These are phyloP conservation scores for Andrena praecox DNA, from an alignment of 2,888 invertebrate genomes.

Conservation along the genomic window DNA sequence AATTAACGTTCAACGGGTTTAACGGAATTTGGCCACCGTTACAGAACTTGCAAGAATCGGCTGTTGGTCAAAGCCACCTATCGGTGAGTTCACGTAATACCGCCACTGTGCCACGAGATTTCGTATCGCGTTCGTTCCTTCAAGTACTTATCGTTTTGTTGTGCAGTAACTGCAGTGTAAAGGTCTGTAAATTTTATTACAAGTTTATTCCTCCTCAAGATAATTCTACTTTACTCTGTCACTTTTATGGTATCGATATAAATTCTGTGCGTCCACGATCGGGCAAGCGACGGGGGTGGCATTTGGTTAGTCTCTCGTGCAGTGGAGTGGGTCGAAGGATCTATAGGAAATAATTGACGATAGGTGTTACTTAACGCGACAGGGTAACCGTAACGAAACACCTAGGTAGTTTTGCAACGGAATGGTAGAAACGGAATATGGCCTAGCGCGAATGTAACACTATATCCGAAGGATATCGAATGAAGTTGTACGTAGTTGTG, in stretches of 20 bases:
- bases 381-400: constrained; percentile 69
- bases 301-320: background rate
- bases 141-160: background rate
- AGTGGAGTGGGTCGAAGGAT: constrained; percentile 24
- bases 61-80: background rate
- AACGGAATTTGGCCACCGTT: background rate
- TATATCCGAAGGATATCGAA: constrained; percentile 72
- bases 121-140: background rate
- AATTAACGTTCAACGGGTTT: background rate
- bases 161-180: background rate
- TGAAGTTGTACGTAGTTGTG: constrained; percentile 68
- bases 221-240: background rate
- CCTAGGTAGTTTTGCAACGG: constrained; percentile 72
- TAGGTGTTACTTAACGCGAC: constrained; percentile 48
- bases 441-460: constrained; percentile 65
- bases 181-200: background rate
- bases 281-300: too few relatives aligned
- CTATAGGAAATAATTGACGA: constrained; percentile 51
- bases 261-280: too few relatives aligned
- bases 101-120: background rate
- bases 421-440: constrained; percentile 76
- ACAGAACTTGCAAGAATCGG: background rate
- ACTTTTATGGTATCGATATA: too few relatives aligned
- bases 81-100: background rate
- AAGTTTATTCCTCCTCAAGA: background rate